Evolutionary conservation across 2,113 vertebrate genomes (phyloP), one percentile per base, ranked within the genome.

Genomic region (Prietella phreatophila): DNA sequence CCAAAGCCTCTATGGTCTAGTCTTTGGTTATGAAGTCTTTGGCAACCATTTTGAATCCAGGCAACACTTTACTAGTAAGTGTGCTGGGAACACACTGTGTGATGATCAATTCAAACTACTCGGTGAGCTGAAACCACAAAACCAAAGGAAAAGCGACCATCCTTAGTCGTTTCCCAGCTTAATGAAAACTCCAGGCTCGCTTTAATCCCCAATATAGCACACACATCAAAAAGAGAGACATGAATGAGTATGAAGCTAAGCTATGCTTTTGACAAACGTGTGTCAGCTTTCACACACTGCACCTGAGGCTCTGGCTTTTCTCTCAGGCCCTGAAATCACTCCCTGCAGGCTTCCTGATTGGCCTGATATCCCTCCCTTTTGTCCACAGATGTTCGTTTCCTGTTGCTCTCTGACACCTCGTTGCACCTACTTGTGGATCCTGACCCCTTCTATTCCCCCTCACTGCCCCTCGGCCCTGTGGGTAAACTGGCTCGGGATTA

Each of bases 351-450:
- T 82, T 47, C 85, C 89, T 92, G 91, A 95, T 92, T 95, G 90
- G 87, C 90, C 89, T 89, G 89, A 91, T 93, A 92, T 93, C 92
- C 85, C 84, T 89, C 88, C 91, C 91, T 76, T 91, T 93, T 93
- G 91, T 93, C 85, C 90, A 86, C 89, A 88, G 90, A 91, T 93
- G 95, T 89, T 95, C 94, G 95, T 95, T 95, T 96, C 95, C 95
- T 95, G 92, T 86, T 61, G 84, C 82, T 89, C 92, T 94, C 91
- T 50, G 47, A 92, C 94, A 95, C 94, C 91, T 94, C 93, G 91
- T 76, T 90, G 92, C 93, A 82, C 85, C 83, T 73, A 58, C 86
- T 69, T 27, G 60, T 81, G n/a, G 63, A 50, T 83, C 88, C 82
- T 78, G 83, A 86, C 75, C 88, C 58, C 50, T 89, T 75, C 83